Evolutionary conservation across 2,113 vertebrate genomes (phyloP).

Genomic region (Xiphophorus maculatus): DNA sequence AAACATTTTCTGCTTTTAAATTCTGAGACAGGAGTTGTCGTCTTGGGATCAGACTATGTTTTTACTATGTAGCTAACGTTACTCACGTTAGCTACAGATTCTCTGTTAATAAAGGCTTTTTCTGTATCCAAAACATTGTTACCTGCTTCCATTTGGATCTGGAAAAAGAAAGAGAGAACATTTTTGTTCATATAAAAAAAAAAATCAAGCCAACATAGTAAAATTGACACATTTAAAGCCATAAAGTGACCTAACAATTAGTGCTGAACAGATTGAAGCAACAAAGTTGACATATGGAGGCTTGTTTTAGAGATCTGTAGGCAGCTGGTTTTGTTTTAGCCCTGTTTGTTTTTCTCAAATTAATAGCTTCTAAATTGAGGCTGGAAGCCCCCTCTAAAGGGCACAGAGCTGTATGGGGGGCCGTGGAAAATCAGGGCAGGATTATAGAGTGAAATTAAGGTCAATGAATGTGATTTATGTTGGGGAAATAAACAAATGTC

Average conservation of each 20-base stretch:
- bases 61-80: no score
- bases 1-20: no score
- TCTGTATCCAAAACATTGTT: no score
- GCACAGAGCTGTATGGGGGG: background rate
- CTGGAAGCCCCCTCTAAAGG: no score
- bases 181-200: background rate
- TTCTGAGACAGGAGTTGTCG: no score
- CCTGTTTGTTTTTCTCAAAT: conserved; percentile 1
- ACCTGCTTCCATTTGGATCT: no score
- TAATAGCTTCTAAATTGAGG: background rate
- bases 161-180: no score
- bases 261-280: background rate
- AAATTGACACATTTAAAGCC: background rate
- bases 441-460: background rate
- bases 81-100: no score
- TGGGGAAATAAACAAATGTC: background rate
- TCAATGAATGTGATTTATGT: no score
- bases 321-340: conserved; percentile 2
- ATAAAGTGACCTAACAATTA: background rate
- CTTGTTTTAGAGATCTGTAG: background rate
- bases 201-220: background rate
- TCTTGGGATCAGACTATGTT: no score
- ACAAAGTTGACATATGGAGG: background rate
- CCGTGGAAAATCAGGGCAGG: background rate
- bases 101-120: no score